Conservation (phyloP, 2,797 vertebrate species). For the Paratrypauchen microcephalus region DNA sequence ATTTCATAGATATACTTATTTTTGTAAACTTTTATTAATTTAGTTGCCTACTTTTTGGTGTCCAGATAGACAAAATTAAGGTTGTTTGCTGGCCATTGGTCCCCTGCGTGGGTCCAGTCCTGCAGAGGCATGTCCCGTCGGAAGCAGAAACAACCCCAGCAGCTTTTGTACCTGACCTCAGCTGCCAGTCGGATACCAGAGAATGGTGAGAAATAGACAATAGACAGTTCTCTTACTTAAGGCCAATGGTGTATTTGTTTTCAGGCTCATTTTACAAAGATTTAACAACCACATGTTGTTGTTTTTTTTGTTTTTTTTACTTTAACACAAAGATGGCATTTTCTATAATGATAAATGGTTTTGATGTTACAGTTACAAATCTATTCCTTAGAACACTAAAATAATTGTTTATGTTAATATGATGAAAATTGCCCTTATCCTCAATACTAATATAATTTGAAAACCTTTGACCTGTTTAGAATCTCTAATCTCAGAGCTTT, state of each 20-base stretch:
- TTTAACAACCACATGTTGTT: not conserved
- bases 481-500: conserved; percentile 57
- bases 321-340: not conserved
- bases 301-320: conserved; percentile 1
- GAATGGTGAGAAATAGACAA: conserved; percentile 71
- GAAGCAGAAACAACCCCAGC: conserved; percentile 80
- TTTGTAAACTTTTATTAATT: conserved; percentile 40
- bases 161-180: conserved; percentile 71
- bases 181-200: conserved; percentile 71
- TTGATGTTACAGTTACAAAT: not conserved
- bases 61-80: conserved; percentile 60
- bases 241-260: not conserved
- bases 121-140: conserved; percentile 75
- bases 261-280: not conserved
- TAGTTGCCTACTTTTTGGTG: conserved; percentile 62
- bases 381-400: not conserved
- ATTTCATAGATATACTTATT: conserved; percentile 20
- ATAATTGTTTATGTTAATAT: not conserved
- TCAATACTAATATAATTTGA: conserved; percentile 60
- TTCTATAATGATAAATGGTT: not conserved
- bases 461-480: conserved; percentile 54
- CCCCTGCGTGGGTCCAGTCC: conserved; percentile 55
- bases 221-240: conserved; percentile 23
- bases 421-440: not conserved
- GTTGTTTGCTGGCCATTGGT: conserved; percentile 61